Conservation (phyloP, 2,113 vertebrate genomes). For the Dipodomys ordii region DNA sequence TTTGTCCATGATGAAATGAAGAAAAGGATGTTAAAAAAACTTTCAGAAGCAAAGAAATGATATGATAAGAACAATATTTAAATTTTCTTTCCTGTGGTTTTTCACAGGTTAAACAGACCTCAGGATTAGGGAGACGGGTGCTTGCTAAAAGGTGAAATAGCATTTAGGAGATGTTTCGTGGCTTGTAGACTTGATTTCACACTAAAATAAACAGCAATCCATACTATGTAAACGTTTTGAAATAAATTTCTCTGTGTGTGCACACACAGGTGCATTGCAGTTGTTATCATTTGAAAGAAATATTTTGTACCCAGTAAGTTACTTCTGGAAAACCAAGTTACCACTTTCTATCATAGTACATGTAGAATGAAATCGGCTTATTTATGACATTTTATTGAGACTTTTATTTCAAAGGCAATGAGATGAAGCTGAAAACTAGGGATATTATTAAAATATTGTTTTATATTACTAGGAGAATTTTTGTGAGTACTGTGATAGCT, state of each 20-base stretch:
- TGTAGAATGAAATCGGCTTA: background rate
- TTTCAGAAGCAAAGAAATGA: background rate
- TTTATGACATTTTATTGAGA: constrained; percentile 20
- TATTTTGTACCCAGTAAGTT: background rate
- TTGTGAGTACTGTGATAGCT: background rate
- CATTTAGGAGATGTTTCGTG: background rate
- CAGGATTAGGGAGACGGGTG: background rate
- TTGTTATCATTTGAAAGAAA: background rate
- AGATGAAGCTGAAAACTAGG: constrained; percentile 34
- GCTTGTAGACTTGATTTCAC: background rate
- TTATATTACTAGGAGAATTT: background rate
- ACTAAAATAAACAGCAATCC: background rate
- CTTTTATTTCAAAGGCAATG: constrained; percentile 26
- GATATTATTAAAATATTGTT: background rate
- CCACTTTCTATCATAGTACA: background rate
- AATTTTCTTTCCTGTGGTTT: background rate
- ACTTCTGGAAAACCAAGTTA: background rate
- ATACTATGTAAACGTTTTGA: background rate
- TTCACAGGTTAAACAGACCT: background rate
- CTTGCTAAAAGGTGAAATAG: background rate
- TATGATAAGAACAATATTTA: background rate
- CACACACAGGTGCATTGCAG: background rate
- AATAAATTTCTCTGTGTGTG: background rate
- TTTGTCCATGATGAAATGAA: background rate
- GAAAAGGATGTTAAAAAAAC: constrained; percentile 9